phyloP scores from a whole-genome alignment of 2,797 vertebrate genomes.

The Lutjanus argentimaculatus region DNA sequence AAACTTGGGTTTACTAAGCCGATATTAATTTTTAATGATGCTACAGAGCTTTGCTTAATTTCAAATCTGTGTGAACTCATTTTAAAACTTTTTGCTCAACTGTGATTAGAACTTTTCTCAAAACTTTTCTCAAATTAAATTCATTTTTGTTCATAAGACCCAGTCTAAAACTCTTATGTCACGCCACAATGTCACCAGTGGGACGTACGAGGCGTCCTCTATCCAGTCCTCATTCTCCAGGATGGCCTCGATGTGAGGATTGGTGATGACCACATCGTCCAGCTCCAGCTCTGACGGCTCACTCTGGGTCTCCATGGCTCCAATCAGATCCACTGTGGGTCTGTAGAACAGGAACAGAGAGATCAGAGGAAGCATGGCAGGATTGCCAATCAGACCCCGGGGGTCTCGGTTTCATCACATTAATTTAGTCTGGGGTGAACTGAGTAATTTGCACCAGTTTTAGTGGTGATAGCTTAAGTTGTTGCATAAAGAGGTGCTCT shows the following conservation, averaged over 20 bases:
- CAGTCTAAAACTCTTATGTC: not conserved
- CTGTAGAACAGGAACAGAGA: constrained; percentile 73
- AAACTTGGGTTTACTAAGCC: too few relatives aligned
- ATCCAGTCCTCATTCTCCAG: constrained; percentile 98
- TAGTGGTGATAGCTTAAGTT: not conserved
- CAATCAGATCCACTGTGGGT: constrained; percentile 94
- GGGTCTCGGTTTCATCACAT: not conserved
- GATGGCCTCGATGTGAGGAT: constrained; percentile 98
- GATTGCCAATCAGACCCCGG: constrained; percentile 1
- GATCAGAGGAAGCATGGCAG: constrained; percentile 1
- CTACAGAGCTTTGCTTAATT: too few relatives aligned
- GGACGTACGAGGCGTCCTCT: constrained; percentile 95
- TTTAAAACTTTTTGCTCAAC: too few relatives aligned
- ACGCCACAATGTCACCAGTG: not conserved
- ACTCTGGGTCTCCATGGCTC: constrained; percentile 94
- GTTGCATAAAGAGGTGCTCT: not conserved
- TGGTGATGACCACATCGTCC: constrained; percentile 97
- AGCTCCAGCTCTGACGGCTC: constrained; percentile 96
- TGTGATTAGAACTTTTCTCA: too few relatives aligned
- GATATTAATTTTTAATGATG: too few relatives aligned
- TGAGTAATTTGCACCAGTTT: not conserved
- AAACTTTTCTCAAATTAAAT: too few relatives aligned
- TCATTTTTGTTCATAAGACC: too few relatives aligned
- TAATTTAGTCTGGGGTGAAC: not conserved
- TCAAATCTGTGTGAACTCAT: too few relatives aligned